Base-by-base conservation (phyloP, 2,113 vertebrate species). In the Atrichornis clamosus region DNA sequence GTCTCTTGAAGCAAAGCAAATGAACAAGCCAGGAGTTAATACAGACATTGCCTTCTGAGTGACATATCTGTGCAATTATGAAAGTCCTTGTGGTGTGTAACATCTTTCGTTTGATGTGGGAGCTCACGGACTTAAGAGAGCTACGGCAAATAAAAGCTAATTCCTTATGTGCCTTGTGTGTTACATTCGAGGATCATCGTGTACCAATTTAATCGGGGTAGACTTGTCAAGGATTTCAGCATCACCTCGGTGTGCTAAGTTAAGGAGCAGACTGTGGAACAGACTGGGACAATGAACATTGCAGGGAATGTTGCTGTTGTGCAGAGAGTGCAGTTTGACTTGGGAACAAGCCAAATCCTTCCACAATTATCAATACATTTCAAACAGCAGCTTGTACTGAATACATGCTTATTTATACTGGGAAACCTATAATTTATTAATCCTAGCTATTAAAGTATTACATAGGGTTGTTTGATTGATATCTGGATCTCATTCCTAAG, bases 341-440 rank as follows among this genome's bases (percentile, higher is more conserved):
- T 77, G 83, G 75, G 76, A 87, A 60, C 56, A 74, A 64, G 88
- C 82, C 87, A 90, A 70, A 88, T 75, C 23, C 21, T 93, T 94
- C 67, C 42, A 63, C 68, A 74, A 35, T 87, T 87, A 85, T 90
- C 75, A 84, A 41, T 85, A 90, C 2, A 1, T 92, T 94, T 93
- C 64, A 90, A 93, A 92, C 39, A 88, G 75, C 68, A 91, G 64
- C 59, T 88, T 80, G 33, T 85, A 62, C 87, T 88, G 90, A 88
- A 84, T 47, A 46, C 65, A 50, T 3, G 6, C 11, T 42, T 94
- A 84, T 94, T 93, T 94, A 76, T 93, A 70, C 50, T 20, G 59
- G 47, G 53, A 96, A 95, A 93, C 82, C 78, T 93, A 35, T 91
- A 95, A 96, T 96, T 95, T 96, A 83, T 91, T 95, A 96, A 90